Evolutionary conservation across 2,888 invertebrate genomes (phyloP), one percentile per base, ranked within the genome.

Genomic region (Drosophila meridionalis): DNA sequence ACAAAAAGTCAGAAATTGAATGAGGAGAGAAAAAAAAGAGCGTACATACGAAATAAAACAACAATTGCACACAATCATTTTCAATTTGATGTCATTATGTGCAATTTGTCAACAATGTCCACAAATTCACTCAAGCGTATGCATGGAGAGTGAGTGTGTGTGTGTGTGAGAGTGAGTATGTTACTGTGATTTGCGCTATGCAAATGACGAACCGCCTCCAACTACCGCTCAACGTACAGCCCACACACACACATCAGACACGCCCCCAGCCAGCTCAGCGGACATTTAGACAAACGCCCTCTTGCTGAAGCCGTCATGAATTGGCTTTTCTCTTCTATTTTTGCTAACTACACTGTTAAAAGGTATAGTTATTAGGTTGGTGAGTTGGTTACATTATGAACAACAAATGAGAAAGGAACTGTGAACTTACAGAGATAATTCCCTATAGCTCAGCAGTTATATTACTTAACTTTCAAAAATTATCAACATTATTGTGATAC

Each of bases 41-140:
- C 20, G 14, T 40, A 48, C 8, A 20, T n/a, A 60, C 50, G 38
- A 50, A 50, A 68, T 65, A 63, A 64, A 73, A 77, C 75, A 82
- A 86, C 91, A 91, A 90, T 90, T 89, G 82, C 81, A 80, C 85
- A 92, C 91, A 92, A 92, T 92, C 91, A 89, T 91, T 92, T 92
- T 91, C 92, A 92, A 92, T 92, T 92, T 86, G 82, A 86, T 90
- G 86, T 92, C 92, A 92, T 92, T 92, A 92, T 88, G 90, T 89
- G 92, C 92, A 92, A 92, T 92, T 92, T 92, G 92, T 92, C 92
- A 92, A 88, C 92, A 87, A 78, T 86, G 90, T 82, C 77, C 74
- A 84, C 80, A 76, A 69, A 79, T 76, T 76, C 80, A 87, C 76
- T 84, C 73, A 82, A 70, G 73, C 77, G 70, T 80, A 59, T 56